Percentiles rank a stretch among this genome's conserved stretches.
Evolutionary conservation across 2,797 vertebrate species (phyloP).

Genomic region (Nasua narica): DNA sequence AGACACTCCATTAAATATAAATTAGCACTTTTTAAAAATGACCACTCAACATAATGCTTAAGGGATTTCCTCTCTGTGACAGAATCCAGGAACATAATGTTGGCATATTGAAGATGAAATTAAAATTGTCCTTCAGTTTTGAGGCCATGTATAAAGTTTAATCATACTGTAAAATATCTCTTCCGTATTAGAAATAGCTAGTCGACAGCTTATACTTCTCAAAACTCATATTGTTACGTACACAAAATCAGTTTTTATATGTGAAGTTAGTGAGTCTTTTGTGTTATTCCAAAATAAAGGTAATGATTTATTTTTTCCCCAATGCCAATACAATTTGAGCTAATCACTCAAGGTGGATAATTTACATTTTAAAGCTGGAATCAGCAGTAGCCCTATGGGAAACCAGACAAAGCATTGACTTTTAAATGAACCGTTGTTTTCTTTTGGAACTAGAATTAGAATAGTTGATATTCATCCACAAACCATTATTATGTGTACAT

Average conservation of each 20-base stretch:
- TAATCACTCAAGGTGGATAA: constrained; percentile 73
- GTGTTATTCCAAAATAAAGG: constrained; percentile 85
- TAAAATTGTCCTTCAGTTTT: constrained; percentile 75
- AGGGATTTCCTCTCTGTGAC: constrained; percentile 64
- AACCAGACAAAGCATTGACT: constrained; percentile 80
- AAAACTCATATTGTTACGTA: constrained; percentile 82
- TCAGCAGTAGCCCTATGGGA: constrained; percentile 81
- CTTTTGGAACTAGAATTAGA: constrained; percentile 84
- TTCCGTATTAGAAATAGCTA: constrained; percentile 86
- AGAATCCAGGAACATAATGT: constrained; percentile 64
- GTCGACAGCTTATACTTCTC: constrained; percentile 84
- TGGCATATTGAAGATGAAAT: constrained; percentile 70
- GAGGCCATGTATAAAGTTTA: constrained; percentile 81
- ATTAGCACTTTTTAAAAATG: constrained; percentile 70
- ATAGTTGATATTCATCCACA: constrained; percentile 83
- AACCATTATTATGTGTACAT: constrained; percentile 88
- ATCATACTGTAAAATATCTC: constrained; percentile 83
- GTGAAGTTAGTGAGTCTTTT: constrained; percentile 85
- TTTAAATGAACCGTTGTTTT: constrained; percentile 79
- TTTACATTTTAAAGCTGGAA: constrained; percentile 81
- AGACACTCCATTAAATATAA: constrained; percentile 73
- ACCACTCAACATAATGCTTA: constrained; percentile 61
- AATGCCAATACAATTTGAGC: constrained; percentile 80
- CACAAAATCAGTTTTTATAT: constrained; percentile 84
- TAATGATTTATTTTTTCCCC: constrained; percentile 79